Evolutionary conservation across 2,113 vertebrate species (phyloP).

Genomic region (Pomatorhinus ruficollis): DNA sequence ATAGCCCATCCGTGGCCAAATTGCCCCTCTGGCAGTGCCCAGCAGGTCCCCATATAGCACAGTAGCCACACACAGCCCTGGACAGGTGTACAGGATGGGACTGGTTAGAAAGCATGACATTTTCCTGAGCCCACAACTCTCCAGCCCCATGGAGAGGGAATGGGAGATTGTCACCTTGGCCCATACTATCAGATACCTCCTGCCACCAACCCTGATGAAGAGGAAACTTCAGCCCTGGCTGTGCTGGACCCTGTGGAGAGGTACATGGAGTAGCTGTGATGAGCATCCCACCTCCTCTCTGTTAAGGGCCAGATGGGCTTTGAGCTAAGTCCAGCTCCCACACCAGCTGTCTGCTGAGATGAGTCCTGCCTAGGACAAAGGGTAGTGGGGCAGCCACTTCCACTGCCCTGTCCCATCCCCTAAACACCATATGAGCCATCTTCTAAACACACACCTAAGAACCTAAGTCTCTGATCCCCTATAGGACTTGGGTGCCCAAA

Average conservation of each 20-base stretch:
- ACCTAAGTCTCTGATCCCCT: neutral
- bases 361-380: neutral
- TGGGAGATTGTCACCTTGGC: neutral
- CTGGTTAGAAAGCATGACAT: neutral
- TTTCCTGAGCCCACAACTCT: neutral
- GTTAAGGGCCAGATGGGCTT: neutral
- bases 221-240: neutral
- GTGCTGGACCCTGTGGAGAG: neutral
- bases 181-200: neutral
- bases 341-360: neutral
- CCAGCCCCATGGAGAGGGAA: neutral
- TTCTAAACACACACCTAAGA: neutral
- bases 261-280: neutral
- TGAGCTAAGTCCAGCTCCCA: neutral
- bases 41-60: accelerated
- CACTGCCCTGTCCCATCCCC: accelerated
- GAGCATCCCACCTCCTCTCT: neutral
- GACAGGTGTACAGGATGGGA: accelerated
- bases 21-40: neutral
- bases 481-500: accelerated
- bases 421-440: accelerated
- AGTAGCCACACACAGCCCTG: neutral
- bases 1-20: accelerated
- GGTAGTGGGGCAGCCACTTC: neutral
- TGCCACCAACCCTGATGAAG: neutral